These are phyloP conservation scores for Hydrochoerus hydrochaeris DNA, from an alignment of 2,113 vertebrate genomes.

Conservation along the genomic window DNA sequence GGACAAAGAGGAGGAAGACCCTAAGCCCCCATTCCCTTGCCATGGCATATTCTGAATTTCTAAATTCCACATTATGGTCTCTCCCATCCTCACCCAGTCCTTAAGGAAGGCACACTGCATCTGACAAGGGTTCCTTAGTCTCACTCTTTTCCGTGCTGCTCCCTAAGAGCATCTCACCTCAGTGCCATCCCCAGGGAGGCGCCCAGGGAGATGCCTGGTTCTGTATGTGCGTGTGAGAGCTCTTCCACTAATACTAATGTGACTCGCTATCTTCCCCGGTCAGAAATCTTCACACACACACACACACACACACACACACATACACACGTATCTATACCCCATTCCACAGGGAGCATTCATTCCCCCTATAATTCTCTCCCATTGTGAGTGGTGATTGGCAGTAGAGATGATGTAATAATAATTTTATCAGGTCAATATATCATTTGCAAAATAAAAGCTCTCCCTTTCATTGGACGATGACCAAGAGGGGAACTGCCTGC, in stretches of 20 bases:
- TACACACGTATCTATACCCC: background rate
- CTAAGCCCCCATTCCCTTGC: background rate
- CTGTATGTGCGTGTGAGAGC: background rate
- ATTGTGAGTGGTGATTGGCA: conserved; percentile 79
- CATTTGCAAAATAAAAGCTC: conserved; percentile 84
- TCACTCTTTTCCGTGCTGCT: background rate
- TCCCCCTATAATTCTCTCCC: conserved; percentile 76
- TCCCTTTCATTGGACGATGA: conserved; percentile 71
- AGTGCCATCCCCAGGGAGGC: background rate
- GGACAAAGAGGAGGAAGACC: background rate
- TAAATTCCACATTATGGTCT: background rate
- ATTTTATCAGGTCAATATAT: conserved; percentile 85
- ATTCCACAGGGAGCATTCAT: conserved; percentile 78
- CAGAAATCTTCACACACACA: conserved; percentile 13
- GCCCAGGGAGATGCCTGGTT: background rate
- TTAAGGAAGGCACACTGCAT: background rate
- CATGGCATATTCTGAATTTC: background rate
- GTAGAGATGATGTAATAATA: conserved; percentile 80
- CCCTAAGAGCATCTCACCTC: background rate
- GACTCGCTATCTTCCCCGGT: conserved; percentile 1
- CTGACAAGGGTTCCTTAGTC: background rate
- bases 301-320: background rate
- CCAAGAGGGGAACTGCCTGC: conserved; percentile 73
- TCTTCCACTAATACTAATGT: conserved; percentile 38
- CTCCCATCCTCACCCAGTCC: background rate